Evolutionary conservation across 1,140 invertebrate genomes (phyloP), one percentile per base, ranked within the genome.

Genomic region (Hermatobates lingyangjiaoensis): DNA sequence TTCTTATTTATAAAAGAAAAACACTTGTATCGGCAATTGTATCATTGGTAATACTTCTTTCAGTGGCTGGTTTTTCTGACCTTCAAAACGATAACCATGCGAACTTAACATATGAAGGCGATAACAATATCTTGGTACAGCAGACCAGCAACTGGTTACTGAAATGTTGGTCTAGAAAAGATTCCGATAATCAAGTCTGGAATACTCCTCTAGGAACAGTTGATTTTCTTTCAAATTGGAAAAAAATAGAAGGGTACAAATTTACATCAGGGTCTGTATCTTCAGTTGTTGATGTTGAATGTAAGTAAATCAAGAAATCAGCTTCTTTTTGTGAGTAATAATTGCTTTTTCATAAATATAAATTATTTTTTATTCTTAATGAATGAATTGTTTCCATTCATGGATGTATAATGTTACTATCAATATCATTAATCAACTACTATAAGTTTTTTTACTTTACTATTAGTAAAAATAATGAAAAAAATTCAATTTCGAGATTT

Each of bases 71-170:
- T 57, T 67, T 94, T 40, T 83, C 84, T n/a, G 77, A 84, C 53
- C 67, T 94, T 44, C 74, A 87, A 50, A 79, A 81, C 66, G 83
- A 92, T 64, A 81, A 93, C 67, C 92, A 97, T 69, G 83, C 88
- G 0, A 88, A 87, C 57, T 83, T 82, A 56, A 96, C 91, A 0
- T 96, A 94, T 60, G 92, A 97, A 70, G 93, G 92, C 3, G 92
- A 97, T 66, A 94, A 93, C 68, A 92, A 92, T 67, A 88, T 97
- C 38, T 70, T 97, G 4, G 75, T 90, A 10, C 92, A 96, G 63
- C 93, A 97, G 72, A 80, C 89, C 0, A 87, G 83, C 63, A 96
- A 96, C 65, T 89, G 83, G 81, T 68, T 92, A 3, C 50, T 61
- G 3, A 46, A 56, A 28, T 51, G 58, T 7, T 61, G 58, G 56